A percentile compares a stretch with the other conserved stretches of the same genome.
phyloP scores from a whole-genome alignment of 2,888 invertebrate genomes.

The Dryobota labecula region DNA sequence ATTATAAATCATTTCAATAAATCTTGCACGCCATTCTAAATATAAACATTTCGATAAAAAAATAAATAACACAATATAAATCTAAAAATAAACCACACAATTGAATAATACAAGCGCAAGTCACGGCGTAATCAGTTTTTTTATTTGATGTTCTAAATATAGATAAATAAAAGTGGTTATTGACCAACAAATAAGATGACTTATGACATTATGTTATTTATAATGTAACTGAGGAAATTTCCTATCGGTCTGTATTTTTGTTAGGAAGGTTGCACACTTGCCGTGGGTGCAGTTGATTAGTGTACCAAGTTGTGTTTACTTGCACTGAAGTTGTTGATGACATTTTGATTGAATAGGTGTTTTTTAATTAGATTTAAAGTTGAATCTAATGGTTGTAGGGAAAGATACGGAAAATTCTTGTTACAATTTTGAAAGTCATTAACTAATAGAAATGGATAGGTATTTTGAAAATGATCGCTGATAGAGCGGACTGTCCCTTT shows the following conservation, averaged over 20 bases:
- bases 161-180: slow-evolving; percentile 30
- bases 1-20: not conserved
- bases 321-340: not conserved
- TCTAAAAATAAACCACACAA: slow-evolving; percentile 36
- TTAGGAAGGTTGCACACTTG: slow-evolving; percentile 35
- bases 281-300: slow-evolving; percentile 20
- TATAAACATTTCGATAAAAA: slow-evolving; percentile 29
- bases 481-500: no score
- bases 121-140: slow-evolving; percentile 41
- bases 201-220: slow-evolving; percentile 47
- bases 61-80: slow-evolving; percentile 6
- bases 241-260: slow-evolving; percentile 28
- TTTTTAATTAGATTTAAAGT: not conserved
- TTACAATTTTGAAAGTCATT: not conserved
- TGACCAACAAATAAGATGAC: slow-evolving; percentile 28
- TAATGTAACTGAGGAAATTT: slow-evolving; percentile 40
- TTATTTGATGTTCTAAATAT: slow-evolving; percentile 24
- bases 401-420: not conserved
- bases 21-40: slow-evolving; percentile 19
- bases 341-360: slow-evolving; percentile 13
- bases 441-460: no score
- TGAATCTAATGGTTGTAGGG: not conserved
- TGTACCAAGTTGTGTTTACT: not conserved
- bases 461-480: no score
- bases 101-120: slow-evolving; percentile 38